phyloP scores from a whole-genome alignment of 2,888 invertebrate species.

The Argyresthia goedartella region DNA sequence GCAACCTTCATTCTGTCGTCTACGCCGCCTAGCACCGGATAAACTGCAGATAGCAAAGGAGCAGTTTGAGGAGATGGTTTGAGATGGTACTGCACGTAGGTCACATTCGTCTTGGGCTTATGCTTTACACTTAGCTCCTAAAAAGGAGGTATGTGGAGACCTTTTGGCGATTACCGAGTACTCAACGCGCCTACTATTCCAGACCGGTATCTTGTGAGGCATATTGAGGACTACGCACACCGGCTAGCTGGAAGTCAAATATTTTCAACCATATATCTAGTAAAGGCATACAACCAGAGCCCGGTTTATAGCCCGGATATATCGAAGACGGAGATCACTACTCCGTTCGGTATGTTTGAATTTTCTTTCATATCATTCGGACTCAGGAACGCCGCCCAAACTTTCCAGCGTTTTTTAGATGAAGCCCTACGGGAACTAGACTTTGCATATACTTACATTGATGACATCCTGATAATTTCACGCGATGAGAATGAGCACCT shows the following conservation, averaged over 20 bases:
- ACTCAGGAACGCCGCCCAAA: background rate
- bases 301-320: slow-evolving; percentile 22
- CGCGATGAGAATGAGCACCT: background rate
- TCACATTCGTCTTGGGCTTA: slow-evolving; percentile 4
- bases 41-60: background rate
- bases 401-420: background rate
- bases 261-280: slow-evolving; percentile 8
- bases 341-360: background rate
- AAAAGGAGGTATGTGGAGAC: background rate
- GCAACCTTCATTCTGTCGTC: background rate
- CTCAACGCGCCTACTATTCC: background rate
- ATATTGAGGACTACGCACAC: slow-evolving; percentile 8
- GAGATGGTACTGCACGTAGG: background rate
- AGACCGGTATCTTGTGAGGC: slow-evolving; percentile 6
- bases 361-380: background rate
- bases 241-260: slow-evolving; percentile 5
- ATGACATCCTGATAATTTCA: background rate
- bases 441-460: background rate
- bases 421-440: background rate
- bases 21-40: background rate
- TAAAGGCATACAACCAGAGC: slow-evolving; percentile 30
- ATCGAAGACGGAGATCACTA: background rate
- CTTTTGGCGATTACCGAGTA: background rate
- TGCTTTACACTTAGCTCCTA: slow-evolving; percentile 1
- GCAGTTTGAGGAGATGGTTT: background rate